A percentile compares a stretch with the other conserved stretches of the same genome.
phyloP scores from a whole-genome alignment of 2,888 invertebrate genomes.

The Diplazon laetatorius region DNA sequence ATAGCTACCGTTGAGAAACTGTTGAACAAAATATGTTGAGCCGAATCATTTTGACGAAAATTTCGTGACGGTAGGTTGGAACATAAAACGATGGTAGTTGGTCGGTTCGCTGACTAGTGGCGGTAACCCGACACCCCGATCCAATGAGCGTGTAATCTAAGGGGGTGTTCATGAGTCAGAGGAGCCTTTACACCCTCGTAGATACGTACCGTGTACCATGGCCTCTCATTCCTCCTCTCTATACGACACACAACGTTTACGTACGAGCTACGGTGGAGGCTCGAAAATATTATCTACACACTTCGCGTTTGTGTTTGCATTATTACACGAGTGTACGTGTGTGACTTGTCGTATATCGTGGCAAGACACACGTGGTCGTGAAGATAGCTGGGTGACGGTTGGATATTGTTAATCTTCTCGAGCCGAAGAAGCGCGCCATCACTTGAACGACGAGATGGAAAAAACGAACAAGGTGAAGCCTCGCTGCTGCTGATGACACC shows the following conservation, averaged over 20 bases:
- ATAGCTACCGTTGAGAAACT: neutral
- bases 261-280: constrained; percentile 61
- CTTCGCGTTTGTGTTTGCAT: constrained; percentile 18
- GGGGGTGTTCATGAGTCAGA: constrained; percentile 71
- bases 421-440: constrained; percentile 43
- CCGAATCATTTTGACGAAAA: constrained; percentile 15
- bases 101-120: constrained; percentile 32
- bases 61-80: constrained; percentile 23
- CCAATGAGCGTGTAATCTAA: constrained; percentile 74
- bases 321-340: constrained; percentile 12
- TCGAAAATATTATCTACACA: constrained; percentile 45
- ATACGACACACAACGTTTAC: constrained; percentile 56
- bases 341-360: constrained; percentile 25
- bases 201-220: constrained; percentile 70
- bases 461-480: constrained; percentile 40
- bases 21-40: neutral
- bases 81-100: constrained; percentile 3
- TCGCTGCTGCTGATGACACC: constrained; percentile 48
- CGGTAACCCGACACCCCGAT: constrained; percentile 30
- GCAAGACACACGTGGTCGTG: constrained; percentile 43
- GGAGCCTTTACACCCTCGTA: constrained; percentile 71
- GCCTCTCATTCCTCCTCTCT: constrained; percentile 43
- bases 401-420: constrained; percentile 77
- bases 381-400: constrained; percentile 68
- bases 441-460: constrained; percentile 44